Percentiles rank a stretch among this genome's conserved stretches.
Evolutionary conservation across 2,888 invertebrate species (phyloP).

Genomic region (Atethmia centrago): DNA sequence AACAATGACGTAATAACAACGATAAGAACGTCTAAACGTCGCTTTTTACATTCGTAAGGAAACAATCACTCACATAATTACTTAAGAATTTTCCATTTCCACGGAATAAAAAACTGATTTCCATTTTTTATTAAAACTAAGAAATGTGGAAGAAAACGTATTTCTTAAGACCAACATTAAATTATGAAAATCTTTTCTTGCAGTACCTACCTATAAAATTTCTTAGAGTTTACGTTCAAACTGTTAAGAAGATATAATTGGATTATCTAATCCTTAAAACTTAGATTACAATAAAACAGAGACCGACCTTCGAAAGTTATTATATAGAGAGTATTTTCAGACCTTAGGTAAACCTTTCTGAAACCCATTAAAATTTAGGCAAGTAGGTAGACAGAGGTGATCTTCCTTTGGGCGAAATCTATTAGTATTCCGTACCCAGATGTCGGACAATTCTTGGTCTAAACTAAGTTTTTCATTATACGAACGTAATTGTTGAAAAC

Average conservation of each 20-base stretch:
- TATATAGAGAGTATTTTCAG: slow-evolving; percentile 16
- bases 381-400: slow-evolving; percentile 31
- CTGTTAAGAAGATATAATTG: background rate
- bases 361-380: slow-evolving; percentile 14
- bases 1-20: slow-evolving; percentile 26
- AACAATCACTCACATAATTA: slow-evolving; percentile 36
- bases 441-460: slow-evolving; percentile 8
- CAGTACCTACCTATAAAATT: slow-evolving; percentile 2
- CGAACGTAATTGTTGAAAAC: slow-evolving; percentile 31
- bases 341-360: background rate
- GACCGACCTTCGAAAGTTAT: background rate
- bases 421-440: slow-evolving; percentile 57
- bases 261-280: slow-evolving; percentile 14
- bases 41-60: slow-evolving; percentile 27
- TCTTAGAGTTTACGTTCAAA: slow-evolving; percentile 8
- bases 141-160: slow-evolving; percentile 15
- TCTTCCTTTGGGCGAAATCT: slow-evolving; percentile 54
- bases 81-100: slow-evolving; percentile 13
- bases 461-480: slow-evolving; percentile 25
- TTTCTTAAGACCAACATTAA: slow-evolving; percentile 2
- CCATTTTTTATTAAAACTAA: slow-evolving; percentile 20
- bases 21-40: slow-evolving; percentile 25
- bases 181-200: background rate
- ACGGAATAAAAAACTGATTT: slow-evolving; percentile 18
- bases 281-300: slow-evolving; percentile 33